A percentile compares a stretch with the other conserved stretches of the same genome.
phyloP scores from a whole-genome alignment of 53 echinoderm and acorn worm genomes.

The Paelopatides confundens region DNA sequence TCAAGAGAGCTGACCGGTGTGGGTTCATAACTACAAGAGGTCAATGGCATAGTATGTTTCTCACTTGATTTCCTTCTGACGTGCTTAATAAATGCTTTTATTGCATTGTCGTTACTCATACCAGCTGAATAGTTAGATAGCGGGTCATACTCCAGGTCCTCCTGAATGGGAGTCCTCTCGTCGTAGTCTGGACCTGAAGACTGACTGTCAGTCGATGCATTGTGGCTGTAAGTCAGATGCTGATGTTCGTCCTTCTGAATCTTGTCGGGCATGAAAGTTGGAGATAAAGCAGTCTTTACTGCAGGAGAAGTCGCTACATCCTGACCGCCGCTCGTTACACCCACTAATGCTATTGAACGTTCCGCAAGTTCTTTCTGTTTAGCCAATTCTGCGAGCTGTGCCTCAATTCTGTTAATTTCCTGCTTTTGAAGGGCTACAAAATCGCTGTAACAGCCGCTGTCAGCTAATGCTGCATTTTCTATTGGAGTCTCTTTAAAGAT shows the following conservation, averaged over 20 bases:
- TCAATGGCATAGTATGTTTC: background rate
- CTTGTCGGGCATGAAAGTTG: background rate
- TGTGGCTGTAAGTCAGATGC: background rate
- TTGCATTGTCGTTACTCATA: background rate
- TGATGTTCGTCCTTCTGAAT: background rate
- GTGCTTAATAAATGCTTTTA: slow-evolving; percentile 1
- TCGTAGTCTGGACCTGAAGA: background rate
- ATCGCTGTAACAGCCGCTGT: background rate
- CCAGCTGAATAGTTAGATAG: background rate
- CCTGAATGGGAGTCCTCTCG: background rate
- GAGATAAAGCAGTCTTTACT: background rate
- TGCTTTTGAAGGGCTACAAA: slow-evolving; percentile 36
- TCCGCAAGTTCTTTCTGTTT: slow-evolving; percentile 20
- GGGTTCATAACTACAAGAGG: background rate
- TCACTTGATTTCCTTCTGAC: slow-evolving; percentile 20
- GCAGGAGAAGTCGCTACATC: background rate
- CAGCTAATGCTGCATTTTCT: background rate
- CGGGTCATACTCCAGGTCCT: slow-evolving; percentile 13
- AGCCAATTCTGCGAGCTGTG: slow-evolving; percentile 26
- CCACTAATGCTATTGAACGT: background rate
- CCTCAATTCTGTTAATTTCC: slow-evolving; percentile 29
- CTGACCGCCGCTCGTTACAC: background rate
- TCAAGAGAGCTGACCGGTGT: background rate
- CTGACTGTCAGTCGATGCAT: background rate
- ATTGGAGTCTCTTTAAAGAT: background rate